Evolutionary conservation across 2,888 invertebrate species (phyloP).

Genomic region (Portevinia maculata): DNA sequence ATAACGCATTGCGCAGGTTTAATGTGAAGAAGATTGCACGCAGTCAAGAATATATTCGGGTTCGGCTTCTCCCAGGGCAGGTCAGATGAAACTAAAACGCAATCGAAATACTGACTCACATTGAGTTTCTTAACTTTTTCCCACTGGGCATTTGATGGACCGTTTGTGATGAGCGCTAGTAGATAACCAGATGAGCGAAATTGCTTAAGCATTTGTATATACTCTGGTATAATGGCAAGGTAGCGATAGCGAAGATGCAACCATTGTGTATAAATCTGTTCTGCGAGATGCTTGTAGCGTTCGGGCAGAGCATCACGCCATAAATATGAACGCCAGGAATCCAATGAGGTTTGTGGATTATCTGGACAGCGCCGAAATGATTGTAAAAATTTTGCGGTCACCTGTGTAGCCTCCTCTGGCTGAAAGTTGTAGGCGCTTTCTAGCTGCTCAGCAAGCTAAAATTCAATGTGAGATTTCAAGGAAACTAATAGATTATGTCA

Average conservation of each 20-base stretch:
- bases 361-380: conserved; percentile 92
- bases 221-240: conserved; percentile 88
- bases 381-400: conserved; percentile 88
- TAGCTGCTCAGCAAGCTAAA: conserved; percentile 80
- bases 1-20: conserved; percentile 90
- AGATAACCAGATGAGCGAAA: conserved; percentile 88
- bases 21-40: conserved; percentile 90
- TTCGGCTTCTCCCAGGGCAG: conserved; percentile 94
- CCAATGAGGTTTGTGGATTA: conserved; percentile 88
- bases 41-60: conserved; percentile 91
- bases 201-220: conserved; percentile 87
- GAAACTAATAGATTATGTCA: conserved; percentile 25
- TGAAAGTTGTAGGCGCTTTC: conserved; percentile 87
- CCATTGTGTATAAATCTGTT: conserved; percentile 90
- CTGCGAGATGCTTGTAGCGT: conserved; percentile 88
- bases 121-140: conserved; percentile 91
- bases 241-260: conserved; percentile 90
- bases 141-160: conserved; percentile 94
- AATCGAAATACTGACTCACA: conserved; percentile 89
- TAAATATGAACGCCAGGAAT: conserved; percentile 90
- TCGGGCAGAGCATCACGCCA: conserved; percentile 91
- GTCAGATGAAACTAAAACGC: conserved; percentile 92
- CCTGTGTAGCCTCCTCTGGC: conserved; percentile 86
- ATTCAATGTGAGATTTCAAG: conserved; percentile 42
- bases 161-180: conserved; percentile 93